A percentile compares a stretch with the other conserved stretches of the same genome.
phyloP scores from a whole-genome alignment of 1,140 invertebrate genomes.

The Conus ventricosus region DNA sequence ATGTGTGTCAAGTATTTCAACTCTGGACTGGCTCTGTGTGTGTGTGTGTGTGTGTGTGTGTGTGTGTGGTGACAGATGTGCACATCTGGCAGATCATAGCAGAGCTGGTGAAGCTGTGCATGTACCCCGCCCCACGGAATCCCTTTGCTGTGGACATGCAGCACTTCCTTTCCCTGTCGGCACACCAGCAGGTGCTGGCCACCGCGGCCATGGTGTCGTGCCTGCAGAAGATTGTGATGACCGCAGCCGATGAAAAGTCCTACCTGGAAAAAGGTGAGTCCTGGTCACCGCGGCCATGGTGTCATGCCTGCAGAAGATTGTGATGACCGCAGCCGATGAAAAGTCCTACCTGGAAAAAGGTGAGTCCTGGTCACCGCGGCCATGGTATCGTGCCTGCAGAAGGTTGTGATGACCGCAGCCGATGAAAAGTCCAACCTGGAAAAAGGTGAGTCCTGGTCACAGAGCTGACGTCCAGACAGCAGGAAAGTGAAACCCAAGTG shows the following conservation, averaged over 20 bases:
- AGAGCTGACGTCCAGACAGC: not conserved
- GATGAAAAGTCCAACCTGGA: conserved; percentile 59
- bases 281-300: too few relatives aligned
- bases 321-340: conserved; percentile 57
- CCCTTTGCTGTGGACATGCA: conserved; percentile 68
- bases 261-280: conserved; percentile 62
- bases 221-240: conserved; percentile 62
- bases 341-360: conserved; percentile 62
- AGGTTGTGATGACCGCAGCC: conserved; percentile 56
- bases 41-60: not conserved
- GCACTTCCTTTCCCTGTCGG: conserved; percentile 57
- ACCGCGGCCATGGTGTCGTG: conserved; percentile 61
- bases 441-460: conserved; percentile 53
- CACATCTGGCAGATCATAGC: conserved; percentile 62
- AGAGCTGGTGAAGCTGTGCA: conserved; percentile 66
- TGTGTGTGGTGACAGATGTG: conserved; percentile 49
- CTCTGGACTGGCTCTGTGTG: not conserved
- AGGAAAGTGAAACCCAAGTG: too few relatives aligned
- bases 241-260: conserved; percentile 56
- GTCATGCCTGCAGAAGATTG: too few relatives aligned
- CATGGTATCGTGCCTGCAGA: conserved; percentile 62
- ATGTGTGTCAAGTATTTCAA: too few relatives aligned
- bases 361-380: conserved; percentile 59
- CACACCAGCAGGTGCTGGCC: conserved; percentile 57
- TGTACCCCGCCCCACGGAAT: conserved; percentile 66